These are phyloP conservation scores for Oceanodroma tethys DNA, from an alignment of 2,113 vertebrate genomes.

Conservation along the genomic window DNA sequence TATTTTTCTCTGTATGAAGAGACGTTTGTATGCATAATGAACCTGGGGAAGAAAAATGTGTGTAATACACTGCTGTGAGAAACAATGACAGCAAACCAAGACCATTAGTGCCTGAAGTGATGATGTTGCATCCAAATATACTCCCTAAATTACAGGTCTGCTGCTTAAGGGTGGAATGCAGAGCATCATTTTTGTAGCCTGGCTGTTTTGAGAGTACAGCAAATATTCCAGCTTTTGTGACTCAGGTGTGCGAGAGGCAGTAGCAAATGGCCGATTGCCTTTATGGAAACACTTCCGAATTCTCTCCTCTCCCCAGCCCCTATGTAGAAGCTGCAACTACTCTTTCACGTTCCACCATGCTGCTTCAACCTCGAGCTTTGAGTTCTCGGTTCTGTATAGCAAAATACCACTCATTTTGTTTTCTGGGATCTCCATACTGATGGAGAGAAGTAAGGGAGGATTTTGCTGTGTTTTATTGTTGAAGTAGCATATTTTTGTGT, in stretches of 20 bases:
- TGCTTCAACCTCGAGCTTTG: neutral
- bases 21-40: neutral
- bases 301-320: neutral
- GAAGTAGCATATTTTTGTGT: neutral
- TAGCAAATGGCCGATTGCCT: neutral
- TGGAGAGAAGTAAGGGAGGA: neutral
- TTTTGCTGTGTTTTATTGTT: neutral
- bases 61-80: neutral
- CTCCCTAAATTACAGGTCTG: neutral
- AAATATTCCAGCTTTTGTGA: neutral
- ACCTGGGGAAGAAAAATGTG: neutral
- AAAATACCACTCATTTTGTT: neutral
- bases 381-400: neutral
- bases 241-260: neutral
- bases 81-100: neutral
- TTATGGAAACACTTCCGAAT: neutral
- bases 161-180: neutral
- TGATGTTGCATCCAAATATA: neutral
- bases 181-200: neutral
- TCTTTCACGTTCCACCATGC: fast-evolving
- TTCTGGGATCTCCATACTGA: neutral
- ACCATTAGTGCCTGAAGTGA: neutral
- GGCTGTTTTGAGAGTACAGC: neutral
- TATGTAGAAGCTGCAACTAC: neutral
- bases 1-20: neutral